These are phyloP conservation scores for Anabacerthia variegaticeps DNA, from an alignment of 2,797 vertebrate species.

Conservation along the genomic window DNA sequence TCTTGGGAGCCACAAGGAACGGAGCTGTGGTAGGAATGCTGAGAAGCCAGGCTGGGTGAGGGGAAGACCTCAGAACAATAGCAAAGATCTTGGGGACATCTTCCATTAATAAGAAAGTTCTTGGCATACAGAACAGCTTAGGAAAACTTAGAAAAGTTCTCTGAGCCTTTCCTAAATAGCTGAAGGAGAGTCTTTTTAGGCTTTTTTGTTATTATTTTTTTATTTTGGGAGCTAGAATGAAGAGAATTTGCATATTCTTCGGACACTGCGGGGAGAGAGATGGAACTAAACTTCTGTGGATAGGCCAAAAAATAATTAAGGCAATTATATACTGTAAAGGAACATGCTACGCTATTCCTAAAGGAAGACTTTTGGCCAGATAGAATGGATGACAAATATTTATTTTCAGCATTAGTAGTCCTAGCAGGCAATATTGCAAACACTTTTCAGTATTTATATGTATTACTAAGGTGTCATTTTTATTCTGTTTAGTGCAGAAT, in stretches of 20 bases:
- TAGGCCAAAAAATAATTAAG: conserved; percentile 59
- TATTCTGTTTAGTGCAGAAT: neutral
- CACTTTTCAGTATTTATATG: neutral
- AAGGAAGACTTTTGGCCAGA: conserved; percentile 22
- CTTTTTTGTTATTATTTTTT: neutral
- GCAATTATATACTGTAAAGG: conserved; percentile 26
- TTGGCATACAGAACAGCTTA: neutral
- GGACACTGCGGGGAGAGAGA: neutral
- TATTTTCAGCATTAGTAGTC: conserved; percentile 3
- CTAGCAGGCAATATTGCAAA: neutral
- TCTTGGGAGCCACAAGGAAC: neutral
- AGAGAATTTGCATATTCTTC: neutral
- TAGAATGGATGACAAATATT: conserved; percentile 17
- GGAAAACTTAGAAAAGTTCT: neutral
- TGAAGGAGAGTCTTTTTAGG: neutral
- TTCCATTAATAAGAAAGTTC: conserved; percentile 48
- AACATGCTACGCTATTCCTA: conserved; percentile 14
- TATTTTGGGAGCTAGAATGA: neutral
- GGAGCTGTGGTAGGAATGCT: neutral
- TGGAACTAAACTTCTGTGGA: neutral
- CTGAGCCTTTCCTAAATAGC: conserved; percentile 38
- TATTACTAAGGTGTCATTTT: neutral
- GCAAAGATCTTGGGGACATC: conserved; percentile 30
- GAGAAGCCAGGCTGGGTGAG: neutral
- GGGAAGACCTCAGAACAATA: conserved; percentile 48